Evolutionary conservation across 35 echinoderm and acorn worm genomes (phyloP), one percentile per base, ranked within the genome.

Genomic region (Apostichopus californicus): DNA sequence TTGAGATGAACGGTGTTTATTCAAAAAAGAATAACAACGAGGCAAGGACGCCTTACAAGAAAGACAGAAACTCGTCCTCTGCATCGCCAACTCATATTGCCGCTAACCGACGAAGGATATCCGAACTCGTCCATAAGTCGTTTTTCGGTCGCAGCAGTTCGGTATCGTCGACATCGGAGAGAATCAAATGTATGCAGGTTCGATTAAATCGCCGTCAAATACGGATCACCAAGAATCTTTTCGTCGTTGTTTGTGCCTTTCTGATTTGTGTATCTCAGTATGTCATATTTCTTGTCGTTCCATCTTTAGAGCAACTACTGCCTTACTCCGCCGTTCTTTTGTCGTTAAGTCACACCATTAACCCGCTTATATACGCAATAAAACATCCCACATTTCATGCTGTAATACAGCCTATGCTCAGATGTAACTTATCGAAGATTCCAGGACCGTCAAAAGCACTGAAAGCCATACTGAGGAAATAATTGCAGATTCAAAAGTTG

Each of bases 311-410:
- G 73, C 55, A 56, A 14, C 5, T 79, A 14, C 18, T 91, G 4
- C 89, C 89, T 11, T 91, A 91, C 25, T 91, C 89, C 13, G 89
- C 89, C 9, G 89, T 79, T 13, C 73, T 91, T 5, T 17, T 91
- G 56, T 79, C 89, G 18, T 57, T 91, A 8, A 91, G 89, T 68
- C 89, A 91, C 77, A 73, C 89, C 9, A 21, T 91, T 4, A 91
- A 91, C 22, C 89, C 89, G 1, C 17, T 91, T 18, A 78, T 91
- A 91, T 91, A 91, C 77, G 89, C 89, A 21, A 78, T 91, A 46
- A 91, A 91, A 58, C 89, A 91, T 91, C 89, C 89, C 15, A 77
- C 71, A 5, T 91, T 91, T 79, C 78, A 91, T n/a, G 89, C 79
- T 17, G 89, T 91, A 9, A 78, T 91, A 79, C 2, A 73, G 54